Percentiles rank a stretch among this genome's conserved stretches.
Conservation (phyloP, 64 coral and sea anemone genomes). For the Hydrozoanthus tunicans region DNA sequence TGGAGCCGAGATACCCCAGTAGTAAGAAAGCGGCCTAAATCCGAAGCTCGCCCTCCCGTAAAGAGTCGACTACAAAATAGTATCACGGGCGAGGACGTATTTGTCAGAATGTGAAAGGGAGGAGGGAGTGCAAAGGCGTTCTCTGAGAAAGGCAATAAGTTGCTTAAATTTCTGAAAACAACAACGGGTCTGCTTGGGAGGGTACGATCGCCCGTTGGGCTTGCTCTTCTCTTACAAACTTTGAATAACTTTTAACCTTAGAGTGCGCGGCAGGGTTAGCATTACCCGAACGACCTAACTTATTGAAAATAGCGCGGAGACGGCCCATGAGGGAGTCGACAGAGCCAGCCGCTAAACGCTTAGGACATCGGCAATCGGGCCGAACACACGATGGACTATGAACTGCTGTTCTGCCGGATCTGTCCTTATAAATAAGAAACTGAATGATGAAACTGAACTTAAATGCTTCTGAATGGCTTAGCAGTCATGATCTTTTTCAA, state of each 20-base stretch:
- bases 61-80: conserved; percentile 53
- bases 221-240: conserved; percentile 42
- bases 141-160: too few species aligned
- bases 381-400: background rate
- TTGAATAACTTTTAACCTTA: conserved; percentile 41
- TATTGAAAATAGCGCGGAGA: conserved; percentile 45
- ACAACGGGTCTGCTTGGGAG: conserved; percentile 31
- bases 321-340: conserved; percentile 36
- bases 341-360: conserved; percentile 33
- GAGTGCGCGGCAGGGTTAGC: conserved; percentile 44
- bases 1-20: conserved; percentile 49
- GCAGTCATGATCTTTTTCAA: too few species aligned
- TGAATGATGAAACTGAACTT: conserved; percentile 1
- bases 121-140: too few species aligned
- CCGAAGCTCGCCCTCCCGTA: conserved; percentile 45
- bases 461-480: too few species aligned
- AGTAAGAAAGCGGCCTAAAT: conserved; percentile 47
- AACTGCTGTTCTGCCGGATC: conserved; percentile 3
- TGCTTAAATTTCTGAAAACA: background rate
- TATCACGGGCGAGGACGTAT: background rate
- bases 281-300: background rate
- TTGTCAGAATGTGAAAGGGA: too few species aligned
- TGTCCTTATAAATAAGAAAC: conserved; percentile 32
- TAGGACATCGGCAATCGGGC: conserved; percentile 27
- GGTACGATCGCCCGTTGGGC: background rate